phyloP scores from a whole-genome alignment of 2,888 invertebrate genomes.

The Acleris holmiana region DNA sequence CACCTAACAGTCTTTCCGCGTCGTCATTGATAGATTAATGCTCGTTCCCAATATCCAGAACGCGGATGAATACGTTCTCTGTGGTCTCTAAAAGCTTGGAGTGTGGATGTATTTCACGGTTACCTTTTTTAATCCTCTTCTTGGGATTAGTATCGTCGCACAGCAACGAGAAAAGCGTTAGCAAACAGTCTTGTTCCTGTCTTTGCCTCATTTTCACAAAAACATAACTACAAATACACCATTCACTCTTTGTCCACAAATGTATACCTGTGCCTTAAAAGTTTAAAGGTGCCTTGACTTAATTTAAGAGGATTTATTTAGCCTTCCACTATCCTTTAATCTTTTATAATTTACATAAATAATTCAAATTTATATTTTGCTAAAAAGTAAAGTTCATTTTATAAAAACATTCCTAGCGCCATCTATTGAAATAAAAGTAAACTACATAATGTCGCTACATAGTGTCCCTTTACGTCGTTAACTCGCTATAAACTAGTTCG shows the following conservation, averaged over 20 bases:
- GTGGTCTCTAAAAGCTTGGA: neutral
- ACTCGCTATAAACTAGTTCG: constrained; percentile 2
- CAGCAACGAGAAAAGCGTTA: constrained; percentile 63
- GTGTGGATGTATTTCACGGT: constrained; percentile 30
- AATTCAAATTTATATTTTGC: no score
- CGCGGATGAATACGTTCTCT: no score
- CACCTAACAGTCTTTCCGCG: no score
- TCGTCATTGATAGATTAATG: no score
- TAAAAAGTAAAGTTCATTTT: neutral
- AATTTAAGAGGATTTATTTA: no score
- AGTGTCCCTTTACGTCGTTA: neutral
- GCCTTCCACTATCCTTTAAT: no score
- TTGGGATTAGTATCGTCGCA: constrained; percentile 62
- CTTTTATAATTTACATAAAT: no score
- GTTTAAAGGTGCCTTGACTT: no score
- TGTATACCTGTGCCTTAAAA: no score
- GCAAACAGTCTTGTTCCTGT: constrained; percentile 65
- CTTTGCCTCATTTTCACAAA: constrained; percentile 63
- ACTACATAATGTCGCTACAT: neutral
- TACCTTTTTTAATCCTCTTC: constrained; percentile 58
- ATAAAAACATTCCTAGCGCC: neutral
- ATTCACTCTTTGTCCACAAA: no score
- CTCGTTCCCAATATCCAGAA: no score
- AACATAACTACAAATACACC: neutral
- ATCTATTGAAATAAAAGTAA: neutral